These are phyloP conservation scores for Grapholita molesta DNA, from an alignment of 1,140 invertebrate genomes.

Conservation along the genomic window DNA sequence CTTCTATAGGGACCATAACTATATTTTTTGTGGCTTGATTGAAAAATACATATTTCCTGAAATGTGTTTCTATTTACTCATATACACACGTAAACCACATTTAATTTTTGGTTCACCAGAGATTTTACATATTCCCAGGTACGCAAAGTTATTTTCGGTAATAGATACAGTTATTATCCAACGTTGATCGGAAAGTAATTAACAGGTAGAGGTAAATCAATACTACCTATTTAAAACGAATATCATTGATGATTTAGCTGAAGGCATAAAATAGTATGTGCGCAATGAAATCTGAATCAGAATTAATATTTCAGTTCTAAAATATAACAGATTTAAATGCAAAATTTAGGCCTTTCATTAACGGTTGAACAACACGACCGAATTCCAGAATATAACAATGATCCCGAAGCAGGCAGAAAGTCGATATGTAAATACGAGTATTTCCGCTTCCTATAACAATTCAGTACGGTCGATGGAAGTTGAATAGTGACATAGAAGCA, in stretches of 20 bases:
- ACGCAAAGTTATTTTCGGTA: too few species aligned
- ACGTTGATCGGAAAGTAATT: not conserved
- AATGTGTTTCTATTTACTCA: too few species aligned
- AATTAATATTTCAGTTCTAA: too few species aligned
- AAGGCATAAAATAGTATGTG: too few species aligned
- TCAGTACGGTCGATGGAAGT: slow-evolving; percentile 46
- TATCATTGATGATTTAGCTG: not conserved
- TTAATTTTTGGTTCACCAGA: too few species aligned
- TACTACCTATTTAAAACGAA: not conserved
- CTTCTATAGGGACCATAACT: too few species aligned
- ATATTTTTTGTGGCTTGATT: too few species aligned
- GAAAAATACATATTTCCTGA: too few species aligned
- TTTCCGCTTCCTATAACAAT: slow-evolving; percentile 61
- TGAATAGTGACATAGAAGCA: slow-evolving; percentile 59
- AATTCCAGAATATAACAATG: not conserved
- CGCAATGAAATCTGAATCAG: too few species aligned
- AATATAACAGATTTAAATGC: not conserved
- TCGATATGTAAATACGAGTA: slow-evolving; percentile 55
- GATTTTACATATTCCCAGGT: too few species aligned
- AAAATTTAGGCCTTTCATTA: not conserved
- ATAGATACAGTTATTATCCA: not conserved
- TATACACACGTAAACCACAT: too few species aligned
- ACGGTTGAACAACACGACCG: not conserved
- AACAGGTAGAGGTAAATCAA: not conserved
- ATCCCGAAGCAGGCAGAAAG: slow-evolving; percentile 30